These are phyloP conservation scores for Clarias magur DNA, from an alignment of 2,113 vertebrate genomes.

Conservation along the genomic window DNA sequence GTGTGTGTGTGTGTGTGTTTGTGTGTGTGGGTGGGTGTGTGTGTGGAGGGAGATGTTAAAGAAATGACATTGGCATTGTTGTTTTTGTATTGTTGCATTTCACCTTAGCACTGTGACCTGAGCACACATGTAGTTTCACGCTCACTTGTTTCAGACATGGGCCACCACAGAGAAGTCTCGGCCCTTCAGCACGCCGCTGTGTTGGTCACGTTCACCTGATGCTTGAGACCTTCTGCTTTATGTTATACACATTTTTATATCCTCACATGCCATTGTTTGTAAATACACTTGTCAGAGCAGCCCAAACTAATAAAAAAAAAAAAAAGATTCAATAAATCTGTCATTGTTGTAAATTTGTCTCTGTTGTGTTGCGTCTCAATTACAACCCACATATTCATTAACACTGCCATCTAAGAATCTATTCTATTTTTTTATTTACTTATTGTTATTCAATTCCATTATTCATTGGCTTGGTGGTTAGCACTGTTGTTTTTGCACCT, in stretches of 20 bases:
- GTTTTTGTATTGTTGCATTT: conserved; percentile 31
- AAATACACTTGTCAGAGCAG: conserved; percentile 97
- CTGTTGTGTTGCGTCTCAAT: not conserved
- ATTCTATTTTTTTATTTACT: too few species aligned
- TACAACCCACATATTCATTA: not conserved
- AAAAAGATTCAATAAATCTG: conserved; percentile 75
- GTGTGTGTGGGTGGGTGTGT: too few species aligned
- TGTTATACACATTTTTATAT: conserved; percentile 77
- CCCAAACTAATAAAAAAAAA: conserved; percentile 86
- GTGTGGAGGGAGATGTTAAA: not conserved
- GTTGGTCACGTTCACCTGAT: conserved; percentile 26
- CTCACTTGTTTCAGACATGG: conserved; percentile 23
- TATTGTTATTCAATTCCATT: too few species aligned
- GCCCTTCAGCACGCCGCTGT: conserved; percentile 3
- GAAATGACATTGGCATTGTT: not conserved
- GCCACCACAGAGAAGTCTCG: conserved; percentile 1
- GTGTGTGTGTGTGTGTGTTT: too few species aligned
- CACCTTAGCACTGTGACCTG: conserved; percentile 7
- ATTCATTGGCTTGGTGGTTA: too few species aligned
- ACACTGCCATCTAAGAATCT: too few species aligned
- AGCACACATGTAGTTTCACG: conserved; percentile 5
- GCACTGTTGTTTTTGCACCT: too few species aligned
- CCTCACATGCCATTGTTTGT: conserved; percentile 89
- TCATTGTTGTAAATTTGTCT: conserved; percentile 65
- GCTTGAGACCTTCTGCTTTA: conserved; percentile 42